Evolutionary conservation across 2,888 invertebrate species (phyloP).

Genomic region (Barypeithes pellucidus): DNA sequence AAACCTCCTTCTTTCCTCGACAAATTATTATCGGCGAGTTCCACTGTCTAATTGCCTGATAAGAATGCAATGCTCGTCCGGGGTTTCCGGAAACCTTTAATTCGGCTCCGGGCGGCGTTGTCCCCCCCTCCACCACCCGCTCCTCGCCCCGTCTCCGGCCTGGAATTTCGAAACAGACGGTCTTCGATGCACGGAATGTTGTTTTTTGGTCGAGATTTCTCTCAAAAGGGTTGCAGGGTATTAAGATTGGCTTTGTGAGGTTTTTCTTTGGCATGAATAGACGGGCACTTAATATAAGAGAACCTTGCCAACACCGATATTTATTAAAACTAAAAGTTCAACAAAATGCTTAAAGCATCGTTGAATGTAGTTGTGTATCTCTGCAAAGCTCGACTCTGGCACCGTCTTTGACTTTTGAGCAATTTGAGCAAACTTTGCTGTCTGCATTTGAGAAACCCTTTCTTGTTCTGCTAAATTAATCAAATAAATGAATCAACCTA

Average conservation of each 20-base stretch:
- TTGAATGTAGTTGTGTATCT: no score
- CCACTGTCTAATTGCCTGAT: slow-evolving; percentile 68
- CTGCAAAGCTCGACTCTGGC: no score
- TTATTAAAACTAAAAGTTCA: no score
- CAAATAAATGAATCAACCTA: no score
- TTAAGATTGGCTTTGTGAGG: slow-evolving; percentile 14
- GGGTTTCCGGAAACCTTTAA: slow-evolving; percentile 57
- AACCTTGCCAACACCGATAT: no score
- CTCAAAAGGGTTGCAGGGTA: slow-evolving; percentile 11
- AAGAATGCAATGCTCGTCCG: slow-evolving; percentile 67
- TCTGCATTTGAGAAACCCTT: no score
- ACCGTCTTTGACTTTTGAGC: no score
- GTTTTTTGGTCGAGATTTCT: slow-evolving; percentile 24
- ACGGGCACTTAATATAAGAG: not conserved
- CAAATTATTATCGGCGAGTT: slow-evolving; percentile 61
- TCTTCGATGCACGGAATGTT: slow-evolving; percentile 18
- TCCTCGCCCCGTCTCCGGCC: slow-evolving; percentile 5
- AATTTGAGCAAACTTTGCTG: no score
- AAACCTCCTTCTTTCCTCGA: slow-evolving; percentile 53
- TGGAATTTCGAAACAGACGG: slow-evolving; percentile 28
- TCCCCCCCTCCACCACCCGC: slow-evolving; percentile 3
- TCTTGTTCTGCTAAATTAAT: no score
- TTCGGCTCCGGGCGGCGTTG: slow-evolving; percentile 20
- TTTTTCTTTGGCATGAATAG: not conserved
- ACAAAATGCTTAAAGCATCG: no score